phyloP scores from a whole-genome alignment of 1,140 invertebrate genomes.

The Achroia grisella region DNA sequence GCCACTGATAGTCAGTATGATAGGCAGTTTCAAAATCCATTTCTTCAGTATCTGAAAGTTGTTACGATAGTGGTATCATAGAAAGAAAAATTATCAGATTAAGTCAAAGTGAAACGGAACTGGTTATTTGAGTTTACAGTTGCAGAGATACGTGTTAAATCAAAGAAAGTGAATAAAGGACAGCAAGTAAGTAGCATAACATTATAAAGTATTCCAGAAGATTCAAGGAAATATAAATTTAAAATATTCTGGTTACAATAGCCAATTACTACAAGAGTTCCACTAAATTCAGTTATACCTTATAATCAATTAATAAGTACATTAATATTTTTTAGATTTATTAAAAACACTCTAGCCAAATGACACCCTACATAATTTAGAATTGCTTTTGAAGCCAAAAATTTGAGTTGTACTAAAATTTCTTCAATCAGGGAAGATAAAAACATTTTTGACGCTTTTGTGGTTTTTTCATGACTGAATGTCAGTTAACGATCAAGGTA shows the following conservation, averaged over 20 bases:
- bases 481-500: background rate
- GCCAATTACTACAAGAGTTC: no score
- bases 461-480: slow-evolving; percentile 26
- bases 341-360: slow-evolving; percentile 55
- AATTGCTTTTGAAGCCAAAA: slow-evolving; percentile 60
- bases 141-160: no score
- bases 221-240: background rate
- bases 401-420: slow-evolving; percentile 61
- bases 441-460: slow-evolving; percentile 63
- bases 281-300: slow-evolving; percentile 5
- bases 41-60: slow-evolving; percentile 27
- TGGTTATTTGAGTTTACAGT: background rate
- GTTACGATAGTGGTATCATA: no score
- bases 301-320: slow-evolving; percentile 35
- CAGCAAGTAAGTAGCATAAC: no score
- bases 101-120: background rate
- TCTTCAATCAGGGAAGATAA: slow-evolving; percentile 67
- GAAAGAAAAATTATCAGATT: slow-evolving; percentile 7
- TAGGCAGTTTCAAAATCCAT: slow-evolving; percentile 57
- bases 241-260: no score
- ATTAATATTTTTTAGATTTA: slow-evolving; percentile 67
- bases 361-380: slow-evolving; percentile 71
- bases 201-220: no score
- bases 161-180: no score
- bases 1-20: slow-evolving; percentile 74